Evolutionary conservation across 92 coral and sea anemone genomes (phyloP).

Genomic region (Pocillopora meandrina): DNA sequence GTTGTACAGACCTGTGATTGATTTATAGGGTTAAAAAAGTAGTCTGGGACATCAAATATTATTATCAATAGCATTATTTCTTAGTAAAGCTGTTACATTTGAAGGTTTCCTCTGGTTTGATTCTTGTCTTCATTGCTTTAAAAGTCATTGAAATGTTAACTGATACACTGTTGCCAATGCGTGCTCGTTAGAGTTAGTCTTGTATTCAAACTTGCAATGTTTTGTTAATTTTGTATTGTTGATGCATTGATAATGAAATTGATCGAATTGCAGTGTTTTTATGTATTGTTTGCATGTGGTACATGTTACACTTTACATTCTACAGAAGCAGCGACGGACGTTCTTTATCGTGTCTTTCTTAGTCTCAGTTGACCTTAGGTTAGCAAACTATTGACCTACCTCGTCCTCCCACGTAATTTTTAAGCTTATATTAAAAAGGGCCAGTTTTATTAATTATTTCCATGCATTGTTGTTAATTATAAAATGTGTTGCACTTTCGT

Average conservation of each 20-base stretch:
- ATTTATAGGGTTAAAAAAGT: not conserved
- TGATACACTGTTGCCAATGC: not conserved
- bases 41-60: not conserved
- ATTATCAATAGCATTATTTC: not conserved
- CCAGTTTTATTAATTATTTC: too few species aligned
- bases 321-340: not conserved
- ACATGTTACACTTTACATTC: not conserved
- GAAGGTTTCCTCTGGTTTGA: not conserved
- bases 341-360: not conserved
- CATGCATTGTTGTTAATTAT: too few species aligned
- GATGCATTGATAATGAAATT: not conserved
- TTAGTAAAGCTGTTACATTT: not conserved
- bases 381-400: not conserved
- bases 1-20: not conserved
- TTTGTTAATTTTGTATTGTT: not conserved
- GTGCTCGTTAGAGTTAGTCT: not conserved
- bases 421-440: too few species aligned
- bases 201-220: too few species aligned
- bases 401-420: too few species aligned
- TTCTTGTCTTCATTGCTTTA: not conserved
- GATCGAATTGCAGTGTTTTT: not conserved
- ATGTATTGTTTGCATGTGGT: not conserved
- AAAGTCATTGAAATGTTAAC: not conserved
- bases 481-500: too few species aligned
- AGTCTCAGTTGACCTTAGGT: not conserved